Evolutionary conservation across 2,113 vertebrate genomes (phyloP), one percentile per base, ranked within the genome.

Genomic region (Pelodiscus sinensis): DNA sequence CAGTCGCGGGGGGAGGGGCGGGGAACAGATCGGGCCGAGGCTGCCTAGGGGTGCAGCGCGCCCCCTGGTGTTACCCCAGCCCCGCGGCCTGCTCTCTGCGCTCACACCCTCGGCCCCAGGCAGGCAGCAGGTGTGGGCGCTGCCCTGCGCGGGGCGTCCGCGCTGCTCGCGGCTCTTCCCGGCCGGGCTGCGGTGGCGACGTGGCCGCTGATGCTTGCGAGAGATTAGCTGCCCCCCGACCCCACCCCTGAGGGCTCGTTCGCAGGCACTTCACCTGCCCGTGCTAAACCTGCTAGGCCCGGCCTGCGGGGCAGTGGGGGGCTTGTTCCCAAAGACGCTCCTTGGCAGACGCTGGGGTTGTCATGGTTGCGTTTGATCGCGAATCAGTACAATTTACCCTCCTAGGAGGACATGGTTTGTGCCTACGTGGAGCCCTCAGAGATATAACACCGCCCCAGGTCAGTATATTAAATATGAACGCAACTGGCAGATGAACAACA

Each of bases 131-230:
- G 29, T 31, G 60, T 31, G 60, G 60, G 50, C 0, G 0, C 0
- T 79, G 13, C 8, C 2, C 6, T 0, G 0, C 1, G 4, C 0
- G 6, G 13, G 19, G 14, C 3, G 1, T 79, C 5, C 52, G 24
- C 25, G 25, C 58, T 6, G 25, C 27, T 62, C 27, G 27, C 60
- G 58, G 25, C 58, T 60, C 58, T 11, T 29, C 60, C 12, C 60
- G 12, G 60, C 12, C 27, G 14, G 29, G 60, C 27, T 65, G 60
- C 27, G 6, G 62, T 25, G 29, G 13, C 65, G n/a, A 54, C 52
- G 16, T 8, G 15, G 62, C 80, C 7, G 60, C 81, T 82, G 68
- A 73, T 29, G 12, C 51, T 9, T 79, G 18, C 6, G 12, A 24
- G 80, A 50, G 58, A 14, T 0, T 2, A 58, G n/a, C 24, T 1